Percentiles rank a stretch among this genome's conserved stretches.
These are phyloP conservation scores for Sphyrna mokarran DNA, from an alignment of 2,113 vertebrate genomes.

Conservation along the genomic window DNA sequence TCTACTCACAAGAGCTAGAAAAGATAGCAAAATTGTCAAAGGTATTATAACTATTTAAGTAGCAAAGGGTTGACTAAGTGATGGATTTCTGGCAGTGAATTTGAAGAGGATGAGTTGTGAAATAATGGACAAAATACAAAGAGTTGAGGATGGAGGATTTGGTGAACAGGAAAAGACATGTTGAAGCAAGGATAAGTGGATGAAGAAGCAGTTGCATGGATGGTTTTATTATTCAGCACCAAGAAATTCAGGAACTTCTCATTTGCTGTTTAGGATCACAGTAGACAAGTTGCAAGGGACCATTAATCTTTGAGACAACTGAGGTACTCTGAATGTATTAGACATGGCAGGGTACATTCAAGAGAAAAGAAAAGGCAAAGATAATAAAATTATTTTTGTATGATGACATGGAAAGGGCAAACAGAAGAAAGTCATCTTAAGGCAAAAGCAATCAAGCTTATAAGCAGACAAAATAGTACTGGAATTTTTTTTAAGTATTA, in stretches of 20 bases:
- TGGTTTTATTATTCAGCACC: not conserved
- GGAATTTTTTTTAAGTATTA: not conserved
- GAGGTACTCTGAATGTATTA: not conserved
- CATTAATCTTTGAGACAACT: not conserved
- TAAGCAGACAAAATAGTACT: not conserved
- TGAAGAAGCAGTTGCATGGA: not conserved
- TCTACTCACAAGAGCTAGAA: not conserved
- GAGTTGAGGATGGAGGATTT: not conserved
- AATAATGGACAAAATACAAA: not conserved
- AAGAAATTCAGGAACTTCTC: not conserved
- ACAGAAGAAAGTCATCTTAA: not conserved
- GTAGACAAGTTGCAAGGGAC: not conserved
- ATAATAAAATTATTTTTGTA: not conserved
- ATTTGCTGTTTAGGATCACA: not conserved
- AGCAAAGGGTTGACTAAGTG: not conserved
- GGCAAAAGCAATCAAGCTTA: not conserved
- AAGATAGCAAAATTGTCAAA: not conserved
- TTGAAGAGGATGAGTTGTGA: not conserved
- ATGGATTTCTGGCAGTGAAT: not conserved
- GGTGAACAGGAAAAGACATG: not conserved
- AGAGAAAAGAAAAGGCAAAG: not conserved
- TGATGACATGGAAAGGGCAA: not conserved
- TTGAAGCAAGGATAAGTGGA: not conserved
- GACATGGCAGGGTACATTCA: not conserved
- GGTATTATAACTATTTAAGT: not conserved